Conservation (phyloP, 2,888 invertebrate species). For the Dione vanillae region DNA sequence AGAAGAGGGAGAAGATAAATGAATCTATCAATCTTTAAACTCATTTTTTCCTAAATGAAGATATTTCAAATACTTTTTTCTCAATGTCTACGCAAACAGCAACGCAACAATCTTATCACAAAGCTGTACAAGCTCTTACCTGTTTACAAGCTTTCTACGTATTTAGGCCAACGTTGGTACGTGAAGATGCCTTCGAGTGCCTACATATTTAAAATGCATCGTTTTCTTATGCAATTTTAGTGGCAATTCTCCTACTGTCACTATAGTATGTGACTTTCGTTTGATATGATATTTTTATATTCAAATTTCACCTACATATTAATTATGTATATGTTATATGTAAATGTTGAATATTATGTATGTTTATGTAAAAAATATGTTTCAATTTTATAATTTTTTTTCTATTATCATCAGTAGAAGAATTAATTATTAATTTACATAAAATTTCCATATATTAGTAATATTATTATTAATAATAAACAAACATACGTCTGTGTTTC, state of each 20-base stretch:
- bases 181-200: conserved; percentile 8
- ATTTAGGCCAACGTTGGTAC: conserved; percentile 32
- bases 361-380: too few relatives aligned
- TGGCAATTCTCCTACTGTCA: not conserved
- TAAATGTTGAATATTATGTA: too few relatives aligned
- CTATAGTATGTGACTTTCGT: not conserved
- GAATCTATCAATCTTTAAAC: too few relatives aligned
- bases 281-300: not conserved
- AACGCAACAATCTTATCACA: conserved; percentile 37
- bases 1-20: too few relatives aligned
- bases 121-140: conserved; percentile 36
- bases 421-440: too few relatives aligned
- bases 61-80: not conserved
- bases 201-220: conserved; percentile 6
- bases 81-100: conserved; percentile 18
- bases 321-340: too few relatives aligned
- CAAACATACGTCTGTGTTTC: not conserved
- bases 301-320: too few relatives aligned
- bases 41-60: too few relatives aligned
- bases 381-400: too few relatives aligned
- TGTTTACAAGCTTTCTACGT: conserved; percentile 41
- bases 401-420: not conserved
- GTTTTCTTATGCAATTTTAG: not conserved
- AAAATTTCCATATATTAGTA: too few relatives aligned
- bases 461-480: not conserved